Conservation (phyloP, 2,888 invertebrate genomes). For the Drosophila mettleri region DNA sequence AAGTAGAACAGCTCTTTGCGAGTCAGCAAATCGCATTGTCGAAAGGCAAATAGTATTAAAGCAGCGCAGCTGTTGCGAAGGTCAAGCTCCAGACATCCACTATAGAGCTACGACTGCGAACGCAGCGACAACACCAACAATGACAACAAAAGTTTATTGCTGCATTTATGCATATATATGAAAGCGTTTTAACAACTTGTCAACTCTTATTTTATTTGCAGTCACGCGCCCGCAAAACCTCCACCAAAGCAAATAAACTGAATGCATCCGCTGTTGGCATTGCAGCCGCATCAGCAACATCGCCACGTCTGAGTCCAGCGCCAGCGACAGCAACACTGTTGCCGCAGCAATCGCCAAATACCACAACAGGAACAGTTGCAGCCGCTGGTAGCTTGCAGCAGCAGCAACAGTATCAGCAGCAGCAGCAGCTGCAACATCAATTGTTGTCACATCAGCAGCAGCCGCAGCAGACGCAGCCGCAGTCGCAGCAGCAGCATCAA, state of each 20-base stretch:
- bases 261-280: conserved; percentile 76
- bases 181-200: conserved; percentile 21
- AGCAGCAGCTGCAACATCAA: conserved; percentile 66
- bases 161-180: conserved; percentile 19
- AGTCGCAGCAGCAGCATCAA: conserved; percentile 62
- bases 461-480: conserved; percentile 64
- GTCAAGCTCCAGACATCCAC: conserved; percentile 38
- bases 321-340: conserved; percentile 80
- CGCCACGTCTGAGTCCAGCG: conserved; percentile 83
- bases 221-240: conserved; percentile 83
- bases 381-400: conserved; percentile 54
- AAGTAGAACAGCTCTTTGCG: conserved; percentile 24
- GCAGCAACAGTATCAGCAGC: conserved; percentile 51
- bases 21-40: conserved; percentile 11
- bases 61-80: conserved; percentile 26
- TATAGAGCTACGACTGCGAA: conserved; percentile 25
- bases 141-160: conserved; percentile 27
- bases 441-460: conserved; percentile 58
- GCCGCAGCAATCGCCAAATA: conserved; percentile 84
- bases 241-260: conserved; percentile 83
- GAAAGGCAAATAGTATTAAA: conserved; percentile 17
- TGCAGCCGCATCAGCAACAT: conserved; percentile 78
- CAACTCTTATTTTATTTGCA: conserved; percentile 45
- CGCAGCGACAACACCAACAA: not conserved
- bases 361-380: conserved; percentile 73